phyloP scores from a whole-genome alignment of 1,140 invertebrate genomes.

The Ganaspis sp. region DNA sequence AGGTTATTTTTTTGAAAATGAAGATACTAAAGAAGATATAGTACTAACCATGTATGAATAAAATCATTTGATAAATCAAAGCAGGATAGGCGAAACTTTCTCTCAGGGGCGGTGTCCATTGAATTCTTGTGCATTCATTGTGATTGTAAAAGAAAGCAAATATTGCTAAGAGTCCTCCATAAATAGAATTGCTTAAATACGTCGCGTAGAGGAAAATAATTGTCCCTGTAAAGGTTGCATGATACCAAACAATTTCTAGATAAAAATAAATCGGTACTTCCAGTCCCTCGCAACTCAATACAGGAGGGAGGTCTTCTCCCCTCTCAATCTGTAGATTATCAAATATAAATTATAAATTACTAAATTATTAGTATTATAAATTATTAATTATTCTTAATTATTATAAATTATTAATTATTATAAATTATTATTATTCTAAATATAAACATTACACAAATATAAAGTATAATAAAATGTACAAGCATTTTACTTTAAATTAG shows the following conservation, averaged over 20 bases:
- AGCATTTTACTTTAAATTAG: too few relatives aligned
- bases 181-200: conserved; percentile 80
- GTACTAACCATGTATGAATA: too few relatives aligned
- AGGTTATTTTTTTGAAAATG: too few relatives aligned
- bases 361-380: too few relatives aligned
- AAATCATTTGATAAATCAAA: conserved; percentile 77
- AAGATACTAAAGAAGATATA: too few relatives aligned
- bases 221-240: conserved; percentile 80
- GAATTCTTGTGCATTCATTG: conserved; percentile 85
- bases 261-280: conserved; percentile 88
- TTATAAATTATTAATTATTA: too few relatives aligned
- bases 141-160: conserved; percentile 88
- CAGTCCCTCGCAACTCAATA: conserved; percentile 88
- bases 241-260: conserved; percentile 81
- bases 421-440: too few relatives aligned
- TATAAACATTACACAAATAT: too few relatives aligned
- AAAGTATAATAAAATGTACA: too few relatives aligned
- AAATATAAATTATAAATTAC: conserved; percentile 18
- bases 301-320: conserved; percentile 79
- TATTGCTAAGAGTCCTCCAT: conserved; percentile 83
- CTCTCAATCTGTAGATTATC: conserved; percentile 77
- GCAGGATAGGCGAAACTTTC: conserved; percentile 89
- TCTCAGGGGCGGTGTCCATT: conserved; percentile 89
- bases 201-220: conserved; percentile 81
- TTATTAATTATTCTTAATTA: too few relatives aligned